Conservation (phyloP, 2,797 vertebrate genomes). For the Linurgus olivaceus region DNA sequence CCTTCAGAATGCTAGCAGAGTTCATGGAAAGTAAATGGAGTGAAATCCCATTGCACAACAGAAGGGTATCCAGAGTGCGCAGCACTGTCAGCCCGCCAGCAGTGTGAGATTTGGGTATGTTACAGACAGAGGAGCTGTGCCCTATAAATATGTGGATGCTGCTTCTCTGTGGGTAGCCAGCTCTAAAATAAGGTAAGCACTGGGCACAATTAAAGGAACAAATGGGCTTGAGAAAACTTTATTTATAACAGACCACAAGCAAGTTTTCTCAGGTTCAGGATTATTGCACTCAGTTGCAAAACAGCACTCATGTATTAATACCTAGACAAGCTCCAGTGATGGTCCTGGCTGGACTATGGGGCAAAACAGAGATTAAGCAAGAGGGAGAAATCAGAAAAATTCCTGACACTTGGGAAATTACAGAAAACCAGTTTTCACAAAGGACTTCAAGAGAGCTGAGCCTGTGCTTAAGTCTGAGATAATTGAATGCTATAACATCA, state of each 20-base stretch:
- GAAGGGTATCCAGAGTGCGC: neutral
- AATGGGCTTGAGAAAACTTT: neutral
- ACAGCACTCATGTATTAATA: neutral
- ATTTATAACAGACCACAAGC: neutral
- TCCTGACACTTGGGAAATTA: neutral
- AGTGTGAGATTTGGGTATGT: neutral
- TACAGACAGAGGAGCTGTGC: neutral
- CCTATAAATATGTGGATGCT: neutral
- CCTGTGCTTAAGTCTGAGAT: neutral
- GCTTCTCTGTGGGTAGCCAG: neutral
- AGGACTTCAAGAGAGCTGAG: neutral
- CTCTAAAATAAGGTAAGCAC: slow-evolving; percentile 8
- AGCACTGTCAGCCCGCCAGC: neutral
- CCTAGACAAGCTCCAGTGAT: neutral
- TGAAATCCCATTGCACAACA: slow-evolving; percentile 50
- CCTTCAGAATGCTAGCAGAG: slow-evolving; percentile 21
- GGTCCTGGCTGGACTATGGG: neutral
- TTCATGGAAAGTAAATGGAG: slow-evolving; percentile 54
- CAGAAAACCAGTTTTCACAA: neutral
- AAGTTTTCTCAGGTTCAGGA: neutral
- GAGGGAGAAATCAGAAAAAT: neutral
- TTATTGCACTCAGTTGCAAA: slow-evolving; percentile 16
- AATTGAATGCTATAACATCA: neutral
- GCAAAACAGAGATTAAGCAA: neutral
- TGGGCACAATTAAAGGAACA: neutral